Evolutionary conservation across 2,888 invertebrate species (phyloP), one percentile per base, ranked within the genome.

Genomic region (Epistrophe eligans): DNA sequence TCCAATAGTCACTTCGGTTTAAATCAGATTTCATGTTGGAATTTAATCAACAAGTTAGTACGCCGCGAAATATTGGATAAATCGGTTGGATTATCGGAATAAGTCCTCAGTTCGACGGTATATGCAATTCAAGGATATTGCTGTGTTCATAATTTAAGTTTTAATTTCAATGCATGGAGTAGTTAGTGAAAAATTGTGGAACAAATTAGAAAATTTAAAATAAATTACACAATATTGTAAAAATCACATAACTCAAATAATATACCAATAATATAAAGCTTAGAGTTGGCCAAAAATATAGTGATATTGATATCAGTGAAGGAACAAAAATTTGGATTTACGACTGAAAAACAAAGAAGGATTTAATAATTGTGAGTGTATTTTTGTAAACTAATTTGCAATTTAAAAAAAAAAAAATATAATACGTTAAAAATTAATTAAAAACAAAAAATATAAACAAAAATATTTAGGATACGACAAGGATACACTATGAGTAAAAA

Each of bases 11-110:
- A 15, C 9, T 50, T 4, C 11, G 60, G 60, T 72, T 72, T 60
- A 83, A 83, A 83, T 76, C 35, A 48, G 87, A 82, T 73, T 64
- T 77, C 38, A 57, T 74, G 66, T 77, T 77, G 57, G 62, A 79
- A 55, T 82, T 48, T 55, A 66, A 72, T 77, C 77, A 71, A 50
- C 58, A 74, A 79, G 83, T 87, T 87, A 87, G 87, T 87, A 87
- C 83, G 83, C 45, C 83, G 79, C 87, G 87, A 79, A 87, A 76
- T 76, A 79, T 74, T 83, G 87, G 79, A 87, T 87, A 87, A 87
- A 87, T 87, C 87, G 87, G 87, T 87, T 83, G 87, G 83, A 87
- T 79, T 82, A 83, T 83, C 72, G 77, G 66, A 50, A 74, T 57
- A 77, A 70, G 50, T 85, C 85, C 77, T 85, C 82, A 85, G 82